These are phyloP conservation scores for Stomorhina lunata DNA, from an alignment of 2,888 invertebrate species.

Conservation along the genomic window DNA sequence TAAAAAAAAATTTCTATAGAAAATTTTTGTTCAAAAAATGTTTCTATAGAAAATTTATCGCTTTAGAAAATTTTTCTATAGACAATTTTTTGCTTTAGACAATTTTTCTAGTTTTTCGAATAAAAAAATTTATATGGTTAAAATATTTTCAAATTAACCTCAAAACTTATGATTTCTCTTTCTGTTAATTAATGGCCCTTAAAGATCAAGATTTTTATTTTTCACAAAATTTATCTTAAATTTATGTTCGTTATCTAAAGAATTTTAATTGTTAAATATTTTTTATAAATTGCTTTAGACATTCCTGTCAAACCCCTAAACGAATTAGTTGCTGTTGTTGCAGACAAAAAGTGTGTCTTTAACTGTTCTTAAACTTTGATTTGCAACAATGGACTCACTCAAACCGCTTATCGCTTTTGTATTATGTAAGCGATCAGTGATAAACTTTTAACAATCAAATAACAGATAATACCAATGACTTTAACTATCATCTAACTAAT, in stretches of 20 bases:
- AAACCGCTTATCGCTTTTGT: conserved; percentile 14
- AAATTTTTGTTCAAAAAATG: too few species aligned
- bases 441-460: conserved; percentile 61
- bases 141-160: too few species aligned
- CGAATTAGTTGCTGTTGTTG: not conserved
- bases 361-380: not conserved
- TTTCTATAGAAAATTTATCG: too few species aligned
- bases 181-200: conserved; percentile 5
- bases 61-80: too few species aligned
- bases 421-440: conserved; percentile 54
- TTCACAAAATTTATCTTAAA: conserved; percentile 5
- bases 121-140: not conserved
- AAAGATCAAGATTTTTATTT: not conserved
- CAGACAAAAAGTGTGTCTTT: not conserved
- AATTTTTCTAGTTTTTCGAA: too few species aligned
- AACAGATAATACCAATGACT: conserved; percentile 46
- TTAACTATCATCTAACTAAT: conserved; percentile 52
- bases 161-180: not conserved
- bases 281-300: conserved; percentile 36
- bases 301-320: conserved; percentile 51
- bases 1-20: too few species aligned
- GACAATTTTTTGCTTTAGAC: too few species aligned
- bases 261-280: conserved; percentile 36
- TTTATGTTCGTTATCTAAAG: conserved; percentile 6
- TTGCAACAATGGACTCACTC: not conserved